Conservation (phyloP, 2,797 vertebrate species). For the Chiloscyllium punctatum region DNA sequence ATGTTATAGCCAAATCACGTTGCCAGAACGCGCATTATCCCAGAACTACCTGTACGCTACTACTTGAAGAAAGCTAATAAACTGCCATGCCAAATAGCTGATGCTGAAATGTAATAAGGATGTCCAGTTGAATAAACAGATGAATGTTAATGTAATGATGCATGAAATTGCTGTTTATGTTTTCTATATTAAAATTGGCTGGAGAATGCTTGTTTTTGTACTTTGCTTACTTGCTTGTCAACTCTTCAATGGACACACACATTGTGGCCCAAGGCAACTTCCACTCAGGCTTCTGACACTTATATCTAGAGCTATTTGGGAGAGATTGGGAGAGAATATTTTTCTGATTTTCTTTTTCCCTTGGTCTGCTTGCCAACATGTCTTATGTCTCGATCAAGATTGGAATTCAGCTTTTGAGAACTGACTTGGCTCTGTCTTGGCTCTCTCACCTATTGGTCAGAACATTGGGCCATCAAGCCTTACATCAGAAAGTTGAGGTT, state of each 20-base stretch:
- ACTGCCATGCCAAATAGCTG: background rate
- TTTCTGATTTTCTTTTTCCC: background rate
- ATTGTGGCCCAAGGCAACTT: background rate
- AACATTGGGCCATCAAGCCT: background rate
- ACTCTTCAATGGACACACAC: background rate
- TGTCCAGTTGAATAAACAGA: constrained; percentile 19
- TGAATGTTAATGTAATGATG: constrained; percentile 11
- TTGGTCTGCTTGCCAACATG: background rate
- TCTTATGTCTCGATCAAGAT: background rate
- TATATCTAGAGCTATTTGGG: background rate
- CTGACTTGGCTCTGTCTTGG: background rate
- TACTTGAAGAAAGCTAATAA: background rate
- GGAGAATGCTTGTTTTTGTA: background rate
- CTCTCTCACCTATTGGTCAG: background rate
- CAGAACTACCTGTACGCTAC: background rate
- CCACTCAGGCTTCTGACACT: background rate
- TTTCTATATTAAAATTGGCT: background rate
- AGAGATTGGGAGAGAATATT: background rate
- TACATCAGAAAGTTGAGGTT: background rate
- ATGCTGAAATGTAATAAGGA: background rate
- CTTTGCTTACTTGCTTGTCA: background rate
- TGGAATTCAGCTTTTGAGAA: background rate
- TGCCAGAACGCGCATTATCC: no score
- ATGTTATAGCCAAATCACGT: no score
- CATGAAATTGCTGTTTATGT: constrained; percentile 26